Base-by-base conservation (phyloP, 2,797 vertebrate species). In the Ctenopoma multispine region DNA sequence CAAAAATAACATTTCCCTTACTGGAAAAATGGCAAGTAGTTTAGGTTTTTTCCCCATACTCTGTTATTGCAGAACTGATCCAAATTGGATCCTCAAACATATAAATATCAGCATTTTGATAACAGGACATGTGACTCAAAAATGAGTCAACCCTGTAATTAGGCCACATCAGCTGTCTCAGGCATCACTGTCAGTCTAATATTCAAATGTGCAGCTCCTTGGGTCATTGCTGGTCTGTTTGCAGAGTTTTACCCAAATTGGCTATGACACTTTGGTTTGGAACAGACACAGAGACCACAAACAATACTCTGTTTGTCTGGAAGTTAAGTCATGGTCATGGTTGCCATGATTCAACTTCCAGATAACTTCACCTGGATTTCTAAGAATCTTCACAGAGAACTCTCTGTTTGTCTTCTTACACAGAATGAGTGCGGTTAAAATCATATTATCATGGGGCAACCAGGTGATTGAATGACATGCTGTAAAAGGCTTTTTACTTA, bases 231-330 rank as follows among this genome's bases (percentile, higher is more conserved):
- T n/a, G 53, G 46, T 2, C 24, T 47, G 6, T 38, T 18, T 21
- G 27, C 18, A 40, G 1, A 48, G 13, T 21, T 63, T 40, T 40
- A 44, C n/a, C 29, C 24, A 48, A 58, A 23, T 24, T 47, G 14
- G 43, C 38, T 20, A n/a, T 56, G 48, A 40, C 38, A 60, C 27
- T 72, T 47, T 47, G 31, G 53, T 69, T 63, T 31, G 27, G 20
- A 18, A 59, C 17, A 41, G 34, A 74, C 24, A 74, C 24, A 34
- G 18, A 47, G 21, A 46, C 48, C 23, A 23, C 46, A 63, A 69
- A 58, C 8, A 43, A 43, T 43, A 43, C 29, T 31, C 6, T 31
- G 29, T 31, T 31, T 31, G 29, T 31, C 6, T 6, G 29, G 29
- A 31, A 31, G 29, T 31, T 31, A 1, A 31, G 29, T 31, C 29